Evolutionary conservation across 23 tunicate genomes (phyloP).

Genomic region (Botrylloides violaceus): DNA sequence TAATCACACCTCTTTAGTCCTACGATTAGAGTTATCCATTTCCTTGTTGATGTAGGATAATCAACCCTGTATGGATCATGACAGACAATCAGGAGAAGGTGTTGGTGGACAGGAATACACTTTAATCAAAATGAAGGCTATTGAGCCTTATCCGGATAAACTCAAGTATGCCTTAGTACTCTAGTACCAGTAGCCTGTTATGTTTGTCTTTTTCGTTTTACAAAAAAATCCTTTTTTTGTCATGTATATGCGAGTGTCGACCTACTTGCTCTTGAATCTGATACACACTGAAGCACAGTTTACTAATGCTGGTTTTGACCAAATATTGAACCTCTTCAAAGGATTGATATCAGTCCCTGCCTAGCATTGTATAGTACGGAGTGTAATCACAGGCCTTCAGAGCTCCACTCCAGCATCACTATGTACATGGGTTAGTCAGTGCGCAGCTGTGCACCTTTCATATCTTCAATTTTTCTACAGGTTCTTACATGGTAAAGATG

Average conservation of each 20-base stretch:
- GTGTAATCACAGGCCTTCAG: no score
- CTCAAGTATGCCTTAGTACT: conserved; percentile 62
- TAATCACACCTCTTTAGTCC: no score
- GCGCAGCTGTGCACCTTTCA: no score
- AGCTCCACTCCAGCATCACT: no score
- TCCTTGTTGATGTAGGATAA: conserved; percentile 46
- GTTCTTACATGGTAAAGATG: conserved; percentile 18
- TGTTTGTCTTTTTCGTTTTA: conserved; percentile 1
- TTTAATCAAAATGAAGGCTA: conserved; percentile 79
- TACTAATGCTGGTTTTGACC: no score
- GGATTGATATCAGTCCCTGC: no score
- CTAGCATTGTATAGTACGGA: not conserved
- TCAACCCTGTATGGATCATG: conserved; percentile 99
- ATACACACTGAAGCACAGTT: not conserved
- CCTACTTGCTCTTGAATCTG: not conserved
- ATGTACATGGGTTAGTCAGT: no score
- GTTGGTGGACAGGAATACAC: conserved; percentile 97
- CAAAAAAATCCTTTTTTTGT: not conserved
- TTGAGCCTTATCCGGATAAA: conserved; percentile 80
- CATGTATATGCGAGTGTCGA: no score
- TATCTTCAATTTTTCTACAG: not conserved
- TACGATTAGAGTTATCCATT: no score
- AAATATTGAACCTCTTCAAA: no score
- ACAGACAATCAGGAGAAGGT: conserved; percentile 96
- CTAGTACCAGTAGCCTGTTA: no score